These are phyloP conservation scores for Pterocles orientalis DNA, from an alignment of 2,113 vertebrate genomes.

Conservation along the genomic window DNA sequence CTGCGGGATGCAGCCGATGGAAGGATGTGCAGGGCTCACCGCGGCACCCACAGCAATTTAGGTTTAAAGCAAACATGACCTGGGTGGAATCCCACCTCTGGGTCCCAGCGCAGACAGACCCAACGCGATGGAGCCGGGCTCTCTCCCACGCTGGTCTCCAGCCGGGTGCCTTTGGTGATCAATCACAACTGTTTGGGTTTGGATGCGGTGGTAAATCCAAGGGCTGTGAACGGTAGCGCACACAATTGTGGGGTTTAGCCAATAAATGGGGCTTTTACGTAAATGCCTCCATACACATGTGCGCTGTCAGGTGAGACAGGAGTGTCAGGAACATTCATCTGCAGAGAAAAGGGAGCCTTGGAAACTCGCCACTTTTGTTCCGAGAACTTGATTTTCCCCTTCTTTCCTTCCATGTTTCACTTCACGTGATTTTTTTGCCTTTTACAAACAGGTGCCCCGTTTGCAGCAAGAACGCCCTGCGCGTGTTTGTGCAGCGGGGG, in stretches of 20 bases:
- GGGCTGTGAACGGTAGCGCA: rapidly evolving
- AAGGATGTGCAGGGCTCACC: neutral
- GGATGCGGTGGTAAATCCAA: neutral
- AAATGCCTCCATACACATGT: neutral
- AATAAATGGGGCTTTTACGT: neutral
- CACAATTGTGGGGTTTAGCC: neutral
- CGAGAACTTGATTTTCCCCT: neutral
- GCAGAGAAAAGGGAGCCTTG: neutral
- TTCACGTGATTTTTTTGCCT: neutral
- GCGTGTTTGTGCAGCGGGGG: neutral
- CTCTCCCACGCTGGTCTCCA: neutral
- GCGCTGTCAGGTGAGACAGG: neutral
- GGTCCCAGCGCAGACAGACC: neutral
- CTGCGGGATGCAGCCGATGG: neutral
- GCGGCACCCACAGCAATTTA: rapidly evolving
- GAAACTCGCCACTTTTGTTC: slow-evolving; percentile 20
- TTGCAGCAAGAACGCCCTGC: neutral
- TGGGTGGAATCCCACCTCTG: neutral
- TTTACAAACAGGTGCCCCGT: neutral
- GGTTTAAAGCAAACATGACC: neutral
- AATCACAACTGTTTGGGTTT: neutral
- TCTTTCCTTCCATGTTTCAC: neutral
- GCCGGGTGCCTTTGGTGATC: neutral
- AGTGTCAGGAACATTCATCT: neutral
- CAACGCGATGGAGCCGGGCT: neutral